phyloP scores from a whole-genome alignment of 2,888 invertebrate species.

The Schizaphis graminum region DNA sequence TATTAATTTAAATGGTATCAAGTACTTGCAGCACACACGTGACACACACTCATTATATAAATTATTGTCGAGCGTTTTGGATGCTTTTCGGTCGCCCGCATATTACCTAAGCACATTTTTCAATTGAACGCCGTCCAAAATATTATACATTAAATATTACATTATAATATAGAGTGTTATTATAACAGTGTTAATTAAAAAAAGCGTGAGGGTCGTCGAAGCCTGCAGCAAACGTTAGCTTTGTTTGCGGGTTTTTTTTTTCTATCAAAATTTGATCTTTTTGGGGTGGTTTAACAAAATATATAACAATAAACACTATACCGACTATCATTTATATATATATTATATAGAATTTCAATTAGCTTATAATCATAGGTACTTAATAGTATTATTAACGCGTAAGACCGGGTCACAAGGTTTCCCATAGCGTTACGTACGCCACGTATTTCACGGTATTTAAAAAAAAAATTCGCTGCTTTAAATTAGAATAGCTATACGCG shows the following conservation, averaged over 20 bases:
- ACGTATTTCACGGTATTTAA: no score
- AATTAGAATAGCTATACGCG: no score
- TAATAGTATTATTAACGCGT: background rate
- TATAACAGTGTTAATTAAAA: slow-evolving; percentile 24
- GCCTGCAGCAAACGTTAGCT: background rate
- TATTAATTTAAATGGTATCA: slow-evolving; percentile 51
- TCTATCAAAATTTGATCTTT: background rate
- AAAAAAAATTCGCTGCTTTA: no score
- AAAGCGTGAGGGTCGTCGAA: background rate
- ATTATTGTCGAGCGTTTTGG: background rate
- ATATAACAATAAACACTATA: background rate
- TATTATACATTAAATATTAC: background rate
- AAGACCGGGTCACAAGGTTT: no score
- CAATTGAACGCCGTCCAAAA: slow-evolving; percentile 53
- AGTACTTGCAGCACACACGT: background rate
- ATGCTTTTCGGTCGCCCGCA: slow-evolving; percentile 30
- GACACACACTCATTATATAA: background rate
- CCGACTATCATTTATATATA: background rate
- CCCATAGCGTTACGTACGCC: no score
- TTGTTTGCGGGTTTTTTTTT: background rate
- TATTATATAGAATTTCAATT: background rate
- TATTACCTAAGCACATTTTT: slow-evolving; percentile 57
- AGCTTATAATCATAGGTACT: background rate
- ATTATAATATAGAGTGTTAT: background rate
- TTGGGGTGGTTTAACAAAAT: background rate